Evolutionary conservation across 2,113 vertebrate genomes (phyloP).

Genomic region (Tylochromis polylepis): DNA sequence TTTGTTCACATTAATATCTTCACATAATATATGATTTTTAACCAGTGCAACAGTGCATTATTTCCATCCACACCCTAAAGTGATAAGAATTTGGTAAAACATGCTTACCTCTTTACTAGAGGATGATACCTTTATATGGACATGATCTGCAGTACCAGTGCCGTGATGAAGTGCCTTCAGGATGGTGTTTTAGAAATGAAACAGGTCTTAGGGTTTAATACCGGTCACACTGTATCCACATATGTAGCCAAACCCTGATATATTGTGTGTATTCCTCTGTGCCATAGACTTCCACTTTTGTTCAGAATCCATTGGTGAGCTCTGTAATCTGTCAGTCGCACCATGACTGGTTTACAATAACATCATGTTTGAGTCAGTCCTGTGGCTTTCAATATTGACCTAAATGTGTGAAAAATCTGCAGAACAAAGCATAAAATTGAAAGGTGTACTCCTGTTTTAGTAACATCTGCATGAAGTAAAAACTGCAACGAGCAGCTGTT

Average conservation of each 20-base stretch:
- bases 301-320: not conserved
- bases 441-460: not conserved
- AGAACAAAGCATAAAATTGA: not conserved
- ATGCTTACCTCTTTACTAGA: not conserved
- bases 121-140: not conserved
- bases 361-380: not conserved
- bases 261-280: not conserved
- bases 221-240: not conserved
- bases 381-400: not conserved
- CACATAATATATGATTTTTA: not conserved
- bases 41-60: not conserved
- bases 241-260: not conserved
- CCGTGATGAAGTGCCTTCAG: not conserved
- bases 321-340: not conserved
- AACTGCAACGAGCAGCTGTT: not conserved
- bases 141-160: not conserved
- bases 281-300: not conserved
- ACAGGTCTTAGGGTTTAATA: not conserved
- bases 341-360: not conserved
- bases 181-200: not conserved
- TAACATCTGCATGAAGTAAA: not conserved
- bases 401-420: not conserved
- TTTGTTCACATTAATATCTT: not conserved
- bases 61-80: not conserved
- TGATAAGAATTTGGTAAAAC: not conserved